Evolutionary conservation across 92 coral and sea anemone species (phyloP).

Genomic region (Porites cylindrica): DNA sequence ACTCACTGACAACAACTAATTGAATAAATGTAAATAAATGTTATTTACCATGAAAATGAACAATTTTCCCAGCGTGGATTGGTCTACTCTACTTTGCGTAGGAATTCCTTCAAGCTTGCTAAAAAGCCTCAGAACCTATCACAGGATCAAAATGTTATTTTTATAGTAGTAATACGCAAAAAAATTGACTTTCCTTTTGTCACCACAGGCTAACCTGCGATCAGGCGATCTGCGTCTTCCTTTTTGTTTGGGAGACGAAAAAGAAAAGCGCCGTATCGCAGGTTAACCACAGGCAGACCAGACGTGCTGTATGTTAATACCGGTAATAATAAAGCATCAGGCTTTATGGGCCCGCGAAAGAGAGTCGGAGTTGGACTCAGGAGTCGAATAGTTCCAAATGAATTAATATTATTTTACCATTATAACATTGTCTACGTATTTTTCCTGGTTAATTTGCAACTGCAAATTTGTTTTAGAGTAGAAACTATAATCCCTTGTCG

Average conservation of each 20-base stretch:
- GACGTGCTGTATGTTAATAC: too few relatives aligned
- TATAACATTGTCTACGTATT: too few relatives aligned
- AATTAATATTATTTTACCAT: too few relatives aligned
- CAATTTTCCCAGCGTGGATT: slow-evolving; percentile 84
- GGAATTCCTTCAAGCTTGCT: slow-evolving; percentile 82
- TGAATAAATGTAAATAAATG: not conserved
- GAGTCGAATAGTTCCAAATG: too few relatives aligned
- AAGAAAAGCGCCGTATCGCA: not conserved
- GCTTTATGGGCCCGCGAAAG: too few relatives aligned
- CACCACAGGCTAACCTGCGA: not conserved
- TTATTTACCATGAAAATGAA: slow-evolving; percentile 86
- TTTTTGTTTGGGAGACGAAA: not conserved
- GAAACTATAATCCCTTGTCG: too few relatives aligned
- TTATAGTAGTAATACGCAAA: not conserved
- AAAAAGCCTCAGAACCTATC: slow-evolving; percentile 75
- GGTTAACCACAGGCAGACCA: too few relatives aligned
- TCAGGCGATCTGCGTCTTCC: not conserved
- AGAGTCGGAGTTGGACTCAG: too few relatives aligned
- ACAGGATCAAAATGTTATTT: not conserved
- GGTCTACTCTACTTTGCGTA: slow-evolving; percentile 79
- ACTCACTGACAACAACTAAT: too few relatives aligned
- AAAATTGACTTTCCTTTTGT: not conserved
- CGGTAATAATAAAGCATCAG: too few relatives aligned
- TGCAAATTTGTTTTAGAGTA: too few relatives aligned
- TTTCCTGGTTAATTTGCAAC: too few relatives aligned